These are phyloP conservation scores for Perodicticus potto DNA, from an alignment of 2,797 vertebrate genomes.

Conservation along the genomic window DNA sequence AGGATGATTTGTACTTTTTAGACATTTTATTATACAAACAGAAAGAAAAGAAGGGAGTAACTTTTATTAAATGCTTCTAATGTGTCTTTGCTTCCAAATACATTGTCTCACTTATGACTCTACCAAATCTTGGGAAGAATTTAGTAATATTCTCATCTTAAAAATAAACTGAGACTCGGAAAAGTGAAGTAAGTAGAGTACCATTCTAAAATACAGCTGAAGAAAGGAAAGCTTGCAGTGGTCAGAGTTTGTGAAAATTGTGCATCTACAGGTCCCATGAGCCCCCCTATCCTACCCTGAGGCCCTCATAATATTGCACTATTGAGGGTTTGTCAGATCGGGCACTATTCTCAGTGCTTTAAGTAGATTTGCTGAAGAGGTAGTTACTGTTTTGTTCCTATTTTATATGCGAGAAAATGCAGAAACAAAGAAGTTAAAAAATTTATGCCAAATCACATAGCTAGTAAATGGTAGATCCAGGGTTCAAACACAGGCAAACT, in stretches of 20 bases:
- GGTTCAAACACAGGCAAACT: not conserved
- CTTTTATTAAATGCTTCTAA: not conserved
- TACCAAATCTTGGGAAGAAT: not conserved
- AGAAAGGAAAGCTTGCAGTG: not conserved
- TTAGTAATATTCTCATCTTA: not conserved
- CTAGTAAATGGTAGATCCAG: not conserved
- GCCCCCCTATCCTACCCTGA: not conserved
- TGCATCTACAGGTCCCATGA: not conserved
- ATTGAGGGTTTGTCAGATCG: rapidly evolving
- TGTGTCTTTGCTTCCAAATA: not conserved
- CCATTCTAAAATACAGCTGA: not conserved
- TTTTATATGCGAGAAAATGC: not conserved
- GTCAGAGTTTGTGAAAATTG: not conserved
- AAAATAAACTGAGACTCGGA: conserved; percentile 5
- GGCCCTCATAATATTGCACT: not conserved
- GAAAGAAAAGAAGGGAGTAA: not conserved
- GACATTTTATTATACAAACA: not conserved
- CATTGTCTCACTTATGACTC: not conserved
- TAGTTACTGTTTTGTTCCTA: not conserved
- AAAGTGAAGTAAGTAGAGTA: not conserved
- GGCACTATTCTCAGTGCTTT: not conserved
- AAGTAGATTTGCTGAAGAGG: not conserved
- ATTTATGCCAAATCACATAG: not conserved
- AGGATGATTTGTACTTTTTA: not conserved
- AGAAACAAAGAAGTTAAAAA: not conserved